Evolutionary conservation across 1,140 invertebrate species (phyloP), one percentile per base, ranked within the genome.

Genomic region (Drosophila santomea): DNA sequence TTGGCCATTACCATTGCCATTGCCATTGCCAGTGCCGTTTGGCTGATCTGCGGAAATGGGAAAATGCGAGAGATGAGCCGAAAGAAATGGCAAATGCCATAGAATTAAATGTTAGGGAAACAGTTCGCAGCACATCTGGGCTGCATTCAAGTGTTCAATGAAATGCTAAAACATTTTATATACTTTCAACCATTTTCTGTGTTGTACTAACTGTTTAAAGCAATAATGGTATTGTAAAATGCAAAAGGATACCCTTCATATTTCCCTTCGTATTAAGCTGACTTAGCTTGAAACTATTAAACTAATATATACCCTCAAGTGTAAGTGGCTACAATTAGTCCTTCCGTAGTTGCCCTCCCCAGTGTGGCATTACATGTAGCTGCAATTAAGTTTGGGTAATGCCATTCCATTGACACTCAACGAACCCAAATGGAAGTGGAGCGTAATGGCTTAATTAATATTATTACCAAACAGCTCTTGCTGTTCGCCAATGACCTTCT

Each of bases 391-490:
- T 50, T 71, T 48, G 32, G 17, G 25, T 58, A 71, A 41, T 58
- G 28, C 28, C 28, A 1, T 48, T 57, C 17, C 52, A 71, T 71
- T 58, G 66, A 71, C 67, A 71, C 63, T 56, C 43, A 15, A 45
- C 45, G 5, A 14, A 56, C 38, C 12, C 32, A 61, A 66, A 69
- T 75, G 66, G 56, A 80, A 58, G 66, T 56, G 25, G 45, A 45
- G 50, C 51, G 48, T 57, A 81, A 82, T 64, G 69, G 56, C 62
- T 89, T 88, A 88, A 81, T 83, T 88, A 71, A 89, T 88, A 71
- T 77, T 74, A 89, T 89, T 89, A 80, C 68, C 43, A 58, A 74
- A 76, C 62, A 63, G 50, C 25, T 48, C 25, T 45, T 17, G 62
- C 50, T 59, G 74, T 67, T 80, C 60, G 57, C 67, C 71, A 63